Evolutionary conservation across 2,113 vertebrate genomes (phyloP), one percentile per base, ranked within the genome.

Genomic region (Brachirus orientalis): DNA sequence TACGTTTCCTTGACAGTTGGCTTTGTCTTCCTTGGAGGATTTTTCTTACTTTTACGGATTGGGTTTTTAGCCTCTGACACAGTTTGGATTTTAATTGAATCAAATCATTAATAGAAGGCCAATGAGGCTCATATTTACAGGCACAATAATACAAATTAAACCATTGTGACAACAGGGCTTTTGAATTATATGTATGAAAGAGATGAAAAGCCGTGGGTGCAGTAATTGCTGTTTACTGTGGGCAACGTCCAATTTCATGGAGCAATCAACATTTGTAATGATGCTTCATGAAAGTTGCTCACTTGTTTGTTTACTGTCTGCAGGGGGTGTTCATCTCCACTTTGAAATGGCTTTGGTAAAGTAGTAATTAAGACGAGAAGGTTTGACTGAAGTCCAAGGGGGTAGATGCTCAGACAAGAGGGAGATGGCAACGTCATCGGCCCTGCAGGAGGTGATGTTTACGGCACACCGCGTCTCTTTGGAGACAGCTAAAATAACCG

Each of bases 201-300:
- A 63, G 44, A 69, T 61, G 45, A 69, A 80, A 80, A 56, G 61
- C 40, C 18, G 16, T 4, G 62, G 46, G 16, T 38, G 58, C 37
- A 22, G 68, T 87, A 86, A 90, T 89, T 79, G 63, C 72, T 88
- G 67, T 88, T 90, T 90, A 86, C 76, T 38, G 63, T 72, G 47
- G 55, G 59, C 65, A 52, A 54, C 10, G 1, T 48, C 63, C 70
- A 58, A 50, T 80, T 85, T 50, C 66, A 54, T 69, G 67, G 50
- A 6, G 63, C 74, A 81, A 77, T 84, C 70, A 59, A 61, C 66
- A 72, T 70, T 69, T 72, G 58, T 75, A 60, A 65, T 60, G 59
- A 73, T 45, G 62, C 73, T 46, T 71, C 17, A 62, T 73, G 63
- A 68, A 70, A 72, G 72, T 71, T 68, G 70, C 48, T 41, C 51